phyloP scores from a whole-genome alignment of 2,113 vertebrate genomes.

The Enhydra lutris region DNA sequence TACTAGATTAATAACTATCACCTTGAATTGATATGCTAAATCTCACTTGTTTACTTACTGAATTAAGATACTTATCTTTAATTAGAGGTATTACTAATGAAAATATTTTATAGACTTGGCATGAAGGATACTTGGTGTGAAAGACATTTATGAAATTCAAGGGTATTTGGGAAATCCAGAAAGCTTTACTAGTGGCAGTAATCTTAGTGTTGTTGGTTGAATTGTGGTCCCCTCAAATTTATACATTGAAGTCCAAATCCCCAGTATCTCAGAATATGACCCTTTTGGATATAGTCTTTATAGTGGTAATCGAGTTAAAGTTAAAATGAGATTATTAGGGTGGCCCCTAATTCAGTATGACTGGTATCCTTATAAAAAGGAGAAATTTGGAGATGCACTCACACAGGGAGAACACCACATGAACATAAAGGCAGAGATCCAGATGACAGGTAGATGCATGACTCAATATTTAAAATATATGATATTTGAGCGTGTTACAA shows the following conservation, averaged over 20 bases:
- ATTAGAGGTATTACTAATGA: neutral
- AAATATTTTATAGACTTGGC: neutral
- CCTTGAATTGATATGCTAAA: neutral
- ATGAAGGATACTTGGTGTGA: neutral
- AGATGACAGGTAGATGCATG: neutral
- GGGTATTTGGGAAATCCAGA: neutral
- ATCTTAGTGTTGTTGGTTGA: neutral
- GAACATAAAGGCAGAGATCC: neutral
- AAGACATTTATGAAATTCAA: neutral
- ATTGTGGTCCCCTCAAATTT: neutral
- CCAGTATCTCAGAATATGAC: neutral
- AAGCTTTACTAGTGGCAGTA: neutral
- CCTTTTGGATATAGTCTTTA: neutral
- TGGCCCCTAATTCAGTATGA: neutral
- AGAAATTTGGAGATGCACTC: neutral
- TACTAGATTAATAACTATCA: neutral
- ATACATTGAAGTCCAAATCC: neutral
- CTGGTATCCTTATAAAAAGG: neutral
- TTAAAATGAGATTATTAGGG: neutral
- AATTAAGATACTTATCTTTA: slow-evolving; percentile 14
- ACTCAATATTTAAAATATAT: neutral
- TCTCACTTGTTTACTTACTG: neutral
- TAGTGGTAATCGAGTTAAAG: neutral
- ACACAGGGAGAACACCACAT: neutral
- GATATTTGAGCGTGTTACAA: neutral